Evolutionary conservation across 2,113 vertebrate genomes (phyloP), one percentile per base, ranked within the genome.

Genomic region (Copsychus sechellarum): DNA sequence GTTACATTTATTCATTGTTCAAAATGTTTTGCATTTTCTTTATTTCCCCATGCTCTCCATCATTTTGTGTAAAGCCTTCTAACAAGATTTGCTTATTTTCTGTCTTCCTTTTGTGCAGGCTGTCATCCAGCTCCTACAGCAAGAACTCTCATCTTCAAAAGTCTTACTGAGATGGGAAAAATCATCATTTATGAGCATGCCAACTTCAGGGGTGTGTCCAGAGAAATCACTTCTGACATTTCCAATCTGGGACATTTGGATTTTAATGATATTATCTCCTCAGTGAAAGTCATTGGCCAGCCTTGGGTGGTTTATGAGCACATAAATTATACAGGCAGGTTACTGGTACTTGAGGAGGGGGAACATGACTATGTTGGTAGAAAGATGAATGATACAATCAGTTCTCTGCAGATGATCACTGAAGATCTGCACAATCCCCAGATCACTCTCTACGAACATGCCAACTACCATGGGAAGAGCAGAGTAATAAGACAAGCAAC

Each of bases 311-410:
- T 28, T 22, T 81, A 81, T n/a, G 64, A 81, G 28, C 51, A 67
- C 14, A 2, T 33, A 38, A 47, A 81, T 26, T 81, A 81, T 17
- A 26, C 33, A 38, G 62, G 62, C 78, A 25, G 28, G 22, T 33
- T 81, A 13, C 23, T 81, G n/a, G 77, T 95, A 2, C 62, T 93
- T 73, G 96, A 96, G 77, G 94, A 97, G 43, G 93, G 90, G n/a
- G 33, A 74, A 1, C 31, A 90, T 7, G 1, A 48, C 31, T 50
- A 22, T 31, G 40, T 95, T 77, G 92, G 88, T 43, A 43, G 76
- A 91, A 3, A 36, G 4, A 67, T 97, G 71, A 94, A 95, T 45
- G 84, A 96, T 7, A 88, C 14, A 2, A 90, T 96, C 71, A 62
- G 65, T 4, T 96, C 94, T 48, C 65, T 97, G 81, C 50, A 51